Percentiles rank a stretch among this genome's conserved stretches.
Evolutionary conservation across 64 coral and sea anemone species (phyloP).

Genomic region (Hydrozoanthus tunicans): DNA sequence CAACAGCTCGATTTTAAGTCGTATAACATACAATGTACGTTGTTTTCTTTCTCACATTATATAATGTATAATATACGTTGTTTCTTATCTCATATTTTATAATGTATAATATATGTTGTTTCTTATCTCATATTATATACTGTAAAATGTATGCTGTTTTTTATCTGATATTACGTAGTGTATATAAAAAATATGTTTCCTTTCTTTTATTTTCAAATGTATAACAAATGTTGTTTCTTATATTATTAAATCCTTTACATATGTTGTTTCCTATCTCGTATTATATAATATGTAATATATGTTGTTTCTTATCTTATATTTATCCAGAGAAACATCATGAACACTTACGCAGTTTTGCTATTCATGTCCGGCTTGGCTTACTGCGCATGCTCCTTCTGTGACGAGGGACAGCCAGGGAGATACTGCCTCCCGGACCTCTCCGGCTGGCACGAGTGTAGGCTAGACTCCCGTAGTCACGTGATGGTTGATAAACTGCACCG

Average conservation of each 20-base stretch:
- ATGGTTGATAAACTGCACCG: conserved; percentile 35
- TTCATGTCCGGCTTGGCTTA: neutral
- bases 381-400: conserved; percentile 41
- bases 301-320: neutral
- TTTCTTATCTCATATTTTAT: neutral
- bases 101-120: no score
- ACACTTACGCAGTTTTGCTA: neutral
- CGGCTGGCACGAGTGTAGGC: conserved; percentile 37
- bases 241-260: neutral
- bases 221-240: neutral
- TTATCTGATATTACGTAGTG: no score
- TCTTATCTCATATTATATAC: neutral
- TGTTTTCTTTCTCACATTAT: neutral
- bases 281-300: no score
- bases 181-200: neutral
- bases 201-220: no score
- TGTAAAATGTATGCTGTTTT: no score
- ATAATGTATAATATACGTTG: neutral
- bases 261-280: neutral
- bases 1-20: no score
- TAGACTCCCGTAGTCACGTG: neutral
- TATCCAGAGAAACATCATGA: neutral
- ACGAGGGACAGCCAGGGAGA: conserved; percentile 19
- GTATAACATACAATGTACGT: no score
- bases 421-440: conserved; percentile 29